Evolutionary conservation across 2,797 vertebrate species (phyloP).

Genomic region (Neostethus bicornis): DNA sequence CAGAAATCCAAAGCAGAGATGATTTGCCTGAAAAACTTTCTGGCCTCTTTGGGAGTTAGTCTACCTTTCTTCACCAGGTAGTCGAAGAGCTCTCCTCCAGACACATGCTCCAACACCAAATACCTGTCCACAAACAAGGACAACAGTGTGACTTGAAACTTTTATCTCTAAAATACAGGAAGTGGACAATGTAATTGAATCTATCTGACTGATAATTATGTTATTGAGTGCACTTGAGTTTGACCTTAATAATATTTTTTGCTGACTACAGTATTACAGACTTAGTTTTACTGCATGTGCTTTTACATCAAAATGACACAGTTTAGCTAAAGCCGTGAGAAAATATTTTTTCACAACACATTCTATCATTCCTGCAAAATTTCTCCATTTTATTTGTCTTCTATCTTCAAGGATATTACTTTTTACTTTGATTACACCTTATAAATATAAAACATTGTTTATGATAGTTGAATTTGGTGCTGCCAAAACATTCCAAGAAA

Average conservation of each 20-base stretch:
- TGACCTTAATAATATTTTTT: not conserved
- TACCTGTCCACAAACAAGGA: conserved; percentile 75
- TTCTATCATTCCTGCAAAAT: not conserved
- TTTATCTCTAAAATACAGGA: not conserved
- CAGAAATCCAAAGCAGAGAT: conserved; percentile 95
- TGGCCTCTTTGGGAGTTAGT: conserved; percentile 91
- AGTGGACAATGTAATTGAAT: not conserved
- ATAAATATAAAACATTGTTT: too few relatives aligned
- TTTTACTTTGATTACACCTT: not conserved
- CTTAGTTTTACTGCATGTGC: not conserved
- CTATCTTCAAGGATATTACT: not conserved
- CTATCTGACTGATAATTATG: not conserved
- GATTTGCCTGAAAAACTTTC: conserved; percentile 95
- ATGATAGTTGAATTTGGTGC: too few relatives aligned
- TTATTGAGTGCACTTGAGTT: not conserved
- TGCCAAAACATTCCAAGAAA: too few relatives aligned
- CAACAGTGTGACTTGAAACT: not conserved
- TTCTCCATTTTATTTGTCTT: not conserved
- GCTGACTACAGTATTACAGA: not conserved
- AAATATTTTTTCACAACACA: not conserved
- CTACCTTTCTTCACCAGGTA: conserved; percentile 93
- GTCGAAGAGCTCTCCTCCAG: conserved; percentile 92
- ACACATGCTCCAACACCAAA: conserved; percentile 93
- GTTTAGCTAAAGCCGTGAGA: not conserved
- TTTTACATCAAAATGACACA: not conserved